A percentile compares a stretch with the other conserved stretches of the same genome.
Evolutionary conservation across 2,113 vertebrate genomes (phyloP).

Genomic region (Tragelaphus scriptus): DNA sequence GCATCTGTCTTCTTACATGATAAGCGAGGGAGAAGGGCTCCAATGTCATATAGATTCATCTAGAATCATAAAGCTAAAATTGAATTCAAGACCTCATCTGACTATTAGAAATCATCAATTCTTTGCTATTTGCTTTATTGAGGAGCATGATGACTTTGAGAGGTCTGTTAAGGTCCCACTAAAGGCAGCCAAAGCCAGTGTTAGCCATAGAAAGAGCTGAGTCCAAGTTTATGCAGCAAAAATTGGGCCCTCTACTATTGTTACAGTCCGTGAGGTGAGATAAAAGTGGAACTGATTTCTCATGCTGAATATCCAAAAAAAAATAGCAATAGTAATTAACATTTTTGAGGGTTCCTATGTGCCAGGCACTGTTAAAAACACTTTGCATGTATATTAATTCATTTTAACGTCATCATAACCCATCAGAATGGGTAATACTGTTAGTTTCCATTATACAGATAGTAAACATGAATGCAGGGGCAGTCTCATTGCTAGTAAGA

Average conservation of each 20-base stretch:
- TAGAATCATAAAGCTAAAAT: slow-evolving; percentile 13
- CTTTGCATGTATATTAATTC: not conserved
- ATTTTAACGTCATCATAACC: slow-evolving; percentile 7
- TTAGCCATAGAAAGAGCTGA: not conserved
- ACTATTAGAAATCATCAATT: not conserved
- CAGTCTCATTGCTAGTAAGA: not conserved
- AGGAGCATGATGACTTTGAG: not conserved
- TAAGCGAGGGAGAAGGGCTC: not conserved
- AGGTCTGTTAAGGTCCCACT: not conserved
- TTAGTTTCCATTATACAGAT: not conserved
- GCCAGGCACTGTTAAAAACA: not conserved
- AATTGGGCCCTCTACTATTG: not conserved
- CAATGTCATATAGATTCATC: not conserved
- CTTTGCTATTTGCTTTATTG: not conserved
- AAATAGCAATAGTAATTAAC: not conserved
- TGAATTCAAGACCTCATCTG: not conserved
- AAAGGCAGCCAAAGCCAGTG: not conserved
- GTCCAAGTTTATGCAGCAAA: not conserved
- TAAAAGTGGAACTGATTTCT: not conserved
- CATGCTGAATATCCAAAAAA: not conserved
- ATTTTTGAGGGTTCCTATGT: not conserved
- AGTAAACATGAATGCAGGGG: not conserved
- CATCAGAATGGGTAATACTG: not conserved
- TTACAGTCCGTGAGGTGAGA: not conserved
- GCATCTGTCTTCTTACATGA: not conserved